Base-by-base conservation (phyloP, 1,140 invertebrate species). In the Cydia amplana region DNA sequence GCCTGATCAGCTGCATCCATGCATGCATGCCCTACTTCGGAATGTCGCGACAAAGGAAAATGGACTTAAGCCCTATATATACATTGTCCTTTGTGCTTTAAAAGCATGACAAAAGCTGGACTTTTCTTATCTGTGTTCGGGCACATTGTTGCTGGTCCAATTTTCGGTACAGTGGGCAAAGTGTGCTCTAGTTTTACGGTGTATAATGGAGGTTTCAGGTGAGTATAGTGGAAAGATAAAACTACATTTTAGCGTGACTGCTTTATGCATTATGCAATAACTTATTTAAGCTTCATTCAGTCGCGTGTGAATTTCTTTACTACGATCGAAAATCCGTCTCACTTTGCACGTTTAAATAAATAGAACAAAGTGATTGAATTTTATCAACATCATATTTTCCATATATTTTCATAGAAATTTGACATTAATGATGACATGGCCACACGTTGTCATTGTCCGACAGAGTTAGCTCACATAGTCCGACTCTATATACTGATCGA, bases 11-110 rank as follows among this genome's bases (percentile, higher is more conserved):
- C 51, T 20, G 51, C 51, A 78, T 76, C 74, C 49, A 75, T 55
- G 74, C 76, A 75, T 82, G 76, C 77, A 77, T 77, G 81, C 73
- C 78, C 81, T 80, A 80, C 77, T 73, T 82, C 6, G 28, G 65
- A 80, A 78, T 55, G 55, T 60, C 55, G 55, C 20, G 55, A 60
- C 55, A 60, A 23, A 60, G 51, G 51, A 78, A 77, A 78, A 77
- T 78, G 75, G 67, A 55, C 40, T 72, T 70, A 70, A 60, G 73
- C 36, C 40, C 76, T 72, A 72, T 65, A 74, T 72, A 72, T 65
- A 74, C 67, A 74, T 32, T 72, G 60, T 72, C 28, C 51, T 60
- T 55, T 12, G 55, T 60, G 55, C 55, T 60, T 60, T n/a, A 60
- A 23, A 60, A n/a, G 55, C 55, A 23, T 60, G 55, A 10, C 49